Evolutionary conservation across 2,888 invertebrate species (phyloP).

Genomic region (Meta bourneti): DNA sequence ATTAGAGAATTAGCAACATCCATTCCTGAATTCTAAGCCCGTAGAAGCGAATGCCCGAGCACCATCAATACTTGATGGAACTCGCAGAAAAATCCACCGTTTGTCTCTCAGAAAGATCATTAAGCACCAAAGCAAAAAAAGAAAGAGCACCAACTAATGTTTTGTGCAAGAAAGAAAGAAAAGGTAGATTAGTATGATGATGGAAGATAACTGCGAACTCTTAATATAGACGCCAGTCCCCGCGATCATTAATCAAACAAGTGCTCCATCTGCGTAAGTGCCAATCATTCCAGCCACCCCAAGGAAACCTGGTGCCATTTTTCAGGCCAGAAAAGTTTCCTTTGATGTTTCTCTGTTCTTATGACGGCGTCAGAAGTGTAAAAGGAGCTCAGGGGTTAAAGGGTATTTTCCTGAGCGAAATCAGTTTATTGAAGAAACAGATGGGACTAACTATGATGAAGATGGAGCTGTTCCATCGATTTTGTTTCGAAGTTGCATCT

Average conservation of each 20-base stretch:
- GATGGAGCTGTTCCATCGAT: too few species aligned
- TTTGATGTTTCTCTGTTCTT: not conserved
- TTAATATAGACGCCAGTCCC: slow-evolving; percentile 63
- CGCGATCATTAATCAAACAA: slow-evolving; percentile 52
- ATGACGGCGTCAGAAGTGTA: not conserved
- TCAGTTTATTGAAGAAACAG: not conserved
- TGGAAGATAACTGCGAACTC: slow-evolving; percentile 55
- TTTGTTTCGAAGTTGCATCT: too few species aligned
- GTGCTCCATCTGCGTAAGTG: slow-evolving; percentile 65
- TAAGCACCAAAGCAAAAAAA: slow-evolving; percentile 19
- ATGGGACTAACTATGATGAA: not conserved
- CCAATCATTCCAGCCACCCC: slow-evolving; percentile 54
- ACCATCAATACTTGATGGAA: not conserved
- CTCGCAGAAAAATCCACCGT: not conserved
- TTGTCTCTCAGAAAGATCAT: slow-evolving; percentile 37
- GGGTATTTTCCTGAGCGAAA: not conserved
- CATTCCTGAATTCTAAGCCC: not conserved
- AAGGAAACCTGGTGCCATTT: slow-evolving; percentile 22
- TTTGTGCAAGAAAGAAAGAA: slow-evolving; percentile 43
- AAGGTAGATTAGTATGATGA: slow-evolving; percentile 61
- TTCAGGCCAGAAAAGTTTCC: slow-evolving; percentile 15
- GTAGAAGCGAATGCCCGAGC: not conserved
- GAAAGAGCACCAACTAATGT: slow-evolving; percentile 32
- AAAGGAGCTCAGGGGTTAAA: not conserved
- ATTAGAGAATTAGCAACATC: not conserved